phyloP scores from a whole-genome alignment of 2,888 invertebrate genomes.

The Furcula furcula region DNA sequence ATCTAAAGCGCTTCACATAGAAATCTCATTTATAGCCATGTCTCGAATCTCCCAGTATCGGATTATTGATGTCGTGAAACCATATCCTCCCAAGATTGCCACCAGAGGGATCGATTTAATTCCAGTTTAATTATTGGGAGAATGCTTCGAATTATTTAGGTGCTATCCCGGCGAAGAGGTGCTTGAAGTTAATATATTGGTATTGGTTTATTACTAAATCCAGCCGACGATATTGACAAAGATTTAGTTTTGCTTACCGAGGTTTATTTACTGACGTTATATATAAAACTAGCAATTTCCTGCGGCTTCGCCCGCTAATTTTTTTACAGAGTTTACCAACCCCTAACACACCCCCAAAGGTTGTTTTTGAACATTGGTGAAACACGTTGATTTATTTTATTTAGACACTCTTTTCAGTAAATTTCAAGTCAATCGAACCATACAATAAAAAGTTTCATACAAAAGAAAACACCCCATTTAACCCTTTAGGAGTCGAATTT shows the following conservation, averaged over 20 bases:
- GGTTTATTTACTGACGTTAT: too few species aligned
- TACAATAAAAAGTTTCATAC: too few species aligned
- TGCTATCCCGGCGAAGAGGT: slow-evolving; percentile 3
- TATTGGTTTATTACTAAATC: slow-evolving; percentile 16
- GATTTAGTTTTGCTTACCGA: slow-evolving; percentile 10
- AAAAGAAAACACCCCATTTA: too few species aligned
- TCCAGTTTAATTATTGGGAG: slow-evolving; percentile 34
- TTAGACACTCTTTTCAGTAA: too few species aligned
- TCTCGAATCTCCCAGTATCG: slow-evolving; percentile 24
- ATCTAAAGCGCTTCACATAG: slow-evolving; percentile 16
- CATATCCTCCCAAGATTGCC: slow-evolving; percentile 32
- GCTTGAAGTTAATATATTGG: slow-evolving; percentile 13
- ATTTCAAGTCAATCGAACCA: too few species aligned
- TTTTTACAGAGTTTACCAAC: too few species aligned
- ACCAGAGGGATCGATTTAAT: slow-evolving; percentile 31
- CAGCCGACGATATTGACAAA: slow-evolving; percentile 18
- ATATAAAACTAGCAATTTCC: too few species aligned
- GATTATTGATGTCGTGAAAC: slow-evolving; percentile 39
- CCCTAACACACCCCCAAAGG: too few species aligned
- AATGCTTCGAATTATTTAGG: slow-evolving; percentile 25
- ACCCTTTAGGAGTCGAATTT: too few species aligned
- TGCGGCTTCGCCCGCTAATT: too few species aligned
- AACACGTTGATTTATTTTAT: too few species aligned
- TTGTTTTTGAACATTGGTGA: too few species aligned
- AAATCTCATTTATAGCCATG: slow-evolving; percentile 33